Evolutionary conservation across 2,888 invertebrate species (phyloP).

Genomic region (Synanthedon andrenaeformis): DNA sequence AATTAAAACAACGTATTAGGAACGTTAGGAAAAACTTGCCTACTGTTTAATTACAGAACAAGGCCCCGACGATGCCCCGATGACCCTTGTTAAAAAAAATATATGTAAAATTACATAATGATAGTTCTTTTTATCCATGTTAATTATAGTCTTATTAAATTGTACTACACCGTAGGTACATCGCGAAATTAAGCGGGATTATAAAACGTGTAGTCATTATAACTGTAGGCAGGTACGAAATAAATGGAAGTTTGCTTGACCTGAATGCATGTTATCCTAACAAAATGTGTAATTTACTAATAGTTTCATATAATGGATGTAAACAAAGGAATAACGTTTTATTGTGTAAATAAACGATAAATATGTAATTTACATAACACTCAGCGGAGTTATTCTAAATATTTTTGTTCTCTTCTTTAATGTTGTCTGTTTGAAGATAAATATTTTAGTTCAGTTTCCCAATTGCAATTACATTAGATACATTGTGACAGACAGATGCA

Average conservation of each 20-base stretch:
- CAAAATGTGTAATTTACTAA: background rate
- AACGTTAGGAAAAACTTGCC: slow-evolving; percentile 3
- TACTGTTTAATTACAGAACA: slow-evolving; percentile 4
- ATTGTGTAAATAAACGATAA: too few species aligned
- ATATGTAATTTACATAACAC: too few species aligned
- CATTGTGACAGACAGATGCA: too few species aligned
- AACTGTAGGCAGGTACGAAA: background rate
- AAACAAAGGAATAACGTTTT: background rate
- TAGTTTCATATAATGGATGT: background rate
- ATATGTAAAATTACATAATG: background rate
- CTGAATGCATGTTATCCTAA: slow-evolving; percentile 4
- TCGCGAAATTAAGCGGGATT: background rate
- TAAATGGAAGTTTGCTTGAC: slow-evolving; percentile 2
- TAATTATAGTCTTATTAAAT: background rate
- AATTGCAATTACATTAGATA: too few species aligned
- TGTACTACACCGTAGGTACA: background rate
- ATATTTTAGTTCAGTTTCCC: too few species aligned
- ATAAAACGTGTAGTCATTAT: background rate
- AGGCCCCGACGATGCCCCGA: slow-evolving; percentile 4
- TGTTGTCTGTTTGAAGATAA: too few species aligned
- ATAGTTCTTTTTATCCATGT: background rate
- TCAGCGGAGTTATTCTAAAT: too few species aligned
- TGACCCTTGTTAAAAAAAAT: slow-evolving; percentile 2
- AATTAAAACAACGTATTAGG: slow-evolving; percentile 36
- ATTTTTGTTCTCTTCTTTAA: too few species aligned